Evolutionary conservation across 2,113 vertebrate genomes (phyloP), one percentile per base, ranked within the genome.

Genomic region (Elanoides forficatus): DNA sequence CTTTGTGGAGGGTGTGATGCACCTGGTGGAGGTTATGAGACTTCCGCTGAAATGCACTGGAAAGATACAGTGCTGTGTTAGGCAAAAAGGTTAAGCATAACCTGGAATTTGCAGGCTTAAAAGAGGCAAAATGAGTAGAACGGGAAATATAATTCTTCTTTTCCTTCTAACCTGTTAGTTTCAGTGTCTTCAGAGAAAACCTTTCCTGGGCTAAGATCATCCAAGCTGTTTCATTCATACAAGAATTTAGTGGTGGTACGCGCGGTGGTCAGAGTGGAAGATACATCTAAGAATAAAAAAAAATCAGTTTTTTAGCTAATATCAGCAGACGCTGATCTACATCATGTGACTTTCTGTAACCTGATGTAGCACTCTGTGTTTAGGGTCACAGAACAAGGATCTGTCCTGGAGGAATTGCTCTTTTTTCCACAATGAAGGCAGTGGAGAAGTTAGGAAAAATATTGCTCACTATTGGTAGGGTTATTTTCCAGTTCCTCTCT

Each of bases 401-500:
- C 9, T 65, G 25, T 81, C 40, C 34, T 12, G 29, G 29, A 87
- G 73, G 27, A 85, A 70, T 7, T 32, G 13, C 8, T 88, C 9
- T 34, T 80, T 86, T 68, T 62, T 45, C 65, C 36, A 9, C 22
- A 40, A 9, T 5, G 16, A 63, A 23, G 21, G 19, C 23, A 23
- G 5, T 16, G 22, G 91, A 63, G 23, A 71, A 36, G 9, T 40
- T 56, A 53, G 15, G 50, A 55, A 83, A 93, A 86, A 50, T 32
- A 34, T 1, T 2, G 0, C n/a, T 55, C 13, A 3, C 2, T 59
- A 2, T 32, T 53, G 29, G 30, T n/a, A 47, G n/a, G 19, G 18
- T 67, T 91, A 8, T 92, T 84, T 95, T 85, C 52, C 50, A 32
- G 3, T 78, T 88, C 45, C 23, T 74, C 6, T 84, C 15, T 40